phyloP scores from a whole-genome alignment of 2,113 vertebrate genomes.

The Scomber colias region DNA sequence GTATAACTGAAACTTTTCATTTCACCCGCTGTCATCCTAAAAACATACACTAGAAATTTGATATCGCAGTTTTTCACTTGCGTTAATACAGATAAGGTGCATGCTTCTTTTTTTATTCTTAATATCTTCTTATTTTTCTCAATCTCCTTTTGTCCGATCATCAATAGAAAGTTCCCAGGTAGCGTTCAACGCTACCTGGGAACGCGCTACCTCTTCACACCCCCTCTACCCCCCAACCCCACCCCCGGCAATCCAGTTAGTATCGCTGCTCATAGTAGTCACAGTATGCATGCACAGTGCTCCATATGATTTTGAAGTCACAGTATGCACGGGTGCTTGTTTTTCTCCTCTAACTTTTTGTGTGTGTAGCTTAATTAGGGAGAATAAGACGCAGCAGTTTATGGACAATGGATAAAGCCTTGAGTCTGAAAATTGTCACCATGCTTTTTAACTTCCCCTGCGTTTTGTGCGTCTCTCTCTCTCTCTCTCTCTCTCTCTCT shows the following conservation, averaged over 20 bases:
- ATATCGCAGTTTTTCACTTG: not conserved
- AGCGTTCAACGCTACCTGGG: slow-evolving; percentile 31
- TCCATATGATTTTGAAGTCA: slow-evolving; percentile 70
- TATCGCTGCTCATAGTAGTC: slow-evolving; percentile 33
- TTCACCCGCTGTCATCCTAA: not conserved
- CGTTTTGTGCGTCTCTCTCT: slow-evolving; percentile 38
- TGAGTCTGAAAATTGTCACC: slow-evolving; percentile 70
- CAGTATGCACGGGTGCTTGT: slow-evolving; percentile 37
- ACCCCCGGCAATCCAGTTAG: slow-evolving; percentile 53
- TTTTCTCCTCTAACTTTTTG: slow-evolving; percentile 62
- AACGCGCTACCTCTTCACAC: slow-evolving; percentile 24
- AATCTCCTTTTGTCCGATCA: not conserved
- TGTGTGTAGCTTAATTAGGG: slow-evolving; percentile 51
- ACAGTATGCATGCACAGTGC: slow-evolving; percentile 15
- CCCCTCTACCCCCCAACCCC: not conserved
- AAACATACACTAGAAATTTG: not conserved
- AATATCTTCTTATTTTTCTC: not conserved
- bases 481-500: not conserved
- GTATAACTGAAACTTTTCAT: slow-evolving; percentile 68
- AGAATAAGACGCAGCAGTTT: slow-evolving; percentile 64
- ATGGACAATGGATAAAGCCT: slow-evolving; percentile 67
- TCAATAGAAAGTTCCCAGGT: slow-evolving; percentile 69
- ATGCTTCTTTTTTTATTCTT: not conserved
- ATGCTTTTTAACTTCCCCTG: slow-evolving; percentile 67
- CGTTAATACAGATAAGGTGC: not conserved